Evolutionary conservation across 2,797 vertebrate species (phyloP).

Genomic region (Oryzias sinensis): DNA sequence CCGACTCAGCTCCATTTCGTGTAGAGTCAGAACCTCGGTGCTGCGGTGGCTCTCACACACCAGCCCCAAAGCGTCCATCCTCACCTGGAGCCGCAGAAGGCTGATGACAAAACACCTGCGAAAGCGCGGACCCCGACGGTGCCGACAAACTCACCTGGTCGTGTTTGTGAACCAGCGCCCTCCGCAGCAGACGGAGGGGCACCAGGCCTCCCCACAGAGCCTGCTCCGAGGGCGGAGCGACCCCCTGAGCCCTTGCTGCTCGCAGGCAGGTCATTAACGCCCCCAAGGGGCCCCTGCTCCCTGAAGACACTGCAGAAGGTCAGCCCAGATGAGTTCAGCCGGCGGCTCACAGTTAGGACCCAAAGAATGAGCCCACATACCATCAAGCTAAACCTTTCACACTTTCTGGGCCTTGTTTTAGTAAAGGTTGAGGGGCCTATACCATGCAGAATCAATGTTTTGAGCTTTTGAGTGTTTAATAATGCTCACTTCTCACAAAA

Average conservation of each 20-base stretch:
- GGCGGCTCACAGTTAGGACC: too few relatives aligned
- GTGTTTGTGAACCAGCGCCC: constrained; percentile 90
- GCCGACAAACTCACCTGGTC: constrained; percentile 81
- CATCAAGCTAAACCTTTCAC: too few relatives aligned
- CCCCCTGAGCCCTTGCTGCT: constrained; percentile 88
- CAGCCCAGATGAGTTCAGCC: too few relatives aligned
- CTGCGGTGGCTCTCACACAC: constrained; percentile 92
- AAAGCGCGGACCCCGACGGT: background rate
- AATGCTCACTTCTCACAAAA: too few relatives aligned
- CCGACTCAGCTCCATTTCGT: constrained; percentile 86
- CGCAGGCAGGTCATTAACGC: constrained; percentile 93
- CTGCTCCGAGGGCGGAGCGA: constrained; percentile 75
- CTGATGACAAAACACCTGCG: too few relatives aligned
- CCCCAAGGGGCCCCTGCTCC: constrained; percentile 85
- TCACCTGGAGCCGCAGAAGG: constrained; percentile 75
- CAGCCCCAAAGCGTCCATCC: constrained; percentile 90
- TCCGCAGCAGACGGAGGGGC: constrained; percentile 78
- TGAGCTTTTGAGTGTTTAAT: too few relatives aligned
- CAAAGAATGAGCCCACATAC: too few relatives aligned
- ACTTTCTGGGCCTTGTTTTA: too few relatives aligned
- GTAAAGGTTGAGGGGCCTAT: too few relatives aligned
- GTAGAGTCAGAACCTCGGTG: constrained; percentile 83
- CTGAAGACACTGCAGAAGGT: constrained; percentile 47
- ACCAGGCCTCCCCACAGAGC: constrained; percentile 82
- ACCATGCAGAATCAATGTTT: too few relatives aligned